phyloP scores from a whole-genome alignment of 2,888 invertebrate genomes.

The Sinhomidia bicolor region DNA sequence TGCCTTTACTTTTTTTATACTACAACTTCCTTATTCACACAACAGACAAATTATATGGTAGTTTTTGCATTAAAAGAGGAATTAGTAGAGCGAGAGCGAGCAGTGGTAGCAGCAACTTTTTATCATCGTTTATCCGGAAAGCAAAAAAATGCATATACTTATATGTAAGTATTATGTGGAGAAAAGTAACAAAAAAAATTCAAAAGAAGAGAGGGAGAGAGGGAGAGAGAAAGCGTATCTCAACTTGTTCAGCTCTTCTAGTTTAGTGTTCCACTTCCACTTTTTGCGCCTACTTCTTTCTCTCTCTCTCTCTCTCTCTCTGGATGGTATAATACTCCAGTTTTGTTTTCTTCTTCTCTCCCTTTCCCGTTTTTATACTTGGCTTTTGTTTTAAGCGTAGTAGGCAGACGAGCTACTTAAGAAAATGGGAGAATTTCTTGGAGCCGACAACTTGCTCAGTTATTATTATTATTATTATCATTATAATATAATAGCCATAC shows the following conservation, averaged over 20 bases:
- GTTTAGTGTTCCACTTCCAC: constrained; percentile 9
- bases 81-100: constrained; percentile 42
- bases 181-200: background rate
- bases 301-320: no score
- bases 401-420: background rate
- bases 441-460: background rate
- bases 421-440: background rate
- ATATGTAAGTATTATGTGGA: background rate
- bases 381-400: background rate
- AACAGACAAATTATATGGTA: constrained; percentile 36
- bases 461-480: background rate
- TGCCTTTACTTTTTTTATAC: background rate
- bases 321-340: no score
- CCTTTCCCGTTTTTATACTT: background rate
- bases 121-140: background rate
- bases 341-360: background rate
- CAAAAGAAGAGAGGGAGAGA: background rate
- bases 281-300: background rate
- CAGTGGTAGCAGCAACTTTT: background rate
- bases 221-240: background rate
- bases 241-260: background rate
- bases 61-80: constrained; percentile 29
- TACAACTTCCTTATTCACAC: background rate
- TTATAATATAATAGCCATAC: background rate
- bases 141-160: constrained; percentile 8